Evolutionary conservation across 2,113 vertebrate species (phyloP).

Genomic region (Benitochromis conjunctus): DNA sequence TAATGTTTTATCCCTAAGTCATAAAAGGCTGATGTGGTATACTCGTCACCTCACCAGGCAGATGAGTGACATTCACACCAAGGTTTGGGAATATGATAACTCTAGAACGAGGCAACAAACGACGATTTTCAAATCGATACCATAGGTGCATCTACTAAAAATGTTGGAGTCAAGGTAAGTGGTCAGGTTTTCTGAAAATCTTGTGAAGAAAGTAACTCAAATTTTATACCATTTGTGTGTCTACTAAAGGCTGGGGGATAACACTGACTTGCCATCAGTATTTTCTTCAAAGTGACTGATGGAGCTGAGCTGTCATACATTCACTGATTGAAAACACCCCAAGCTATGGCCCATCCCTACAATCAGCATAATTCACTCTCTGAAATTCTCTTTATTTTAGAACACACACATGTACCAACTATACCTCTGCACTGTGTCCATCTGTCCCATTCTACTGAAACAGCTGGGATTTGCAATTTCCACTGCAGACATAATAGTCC

Average conservation of each 20-base stretch:
- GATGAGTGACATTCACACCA: not conserved
- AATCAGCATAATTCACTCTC: not conserved
- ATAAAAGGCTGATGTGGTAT: not conserved
- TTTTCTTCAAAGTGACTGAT: not conserved
- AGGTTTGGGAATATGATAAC: not conserved
- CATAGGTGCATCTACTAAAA: not conserved
- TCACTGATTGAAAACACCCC: not conserved
- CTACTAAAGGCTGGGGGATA: not conserved
- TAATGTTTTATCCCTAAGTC: not conserved
- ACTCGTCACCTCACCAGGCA: not conserved
- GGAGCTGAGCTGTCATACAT: not conserved
- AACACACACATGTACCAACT: not conserved
- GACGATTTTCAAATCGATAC: not conserved
- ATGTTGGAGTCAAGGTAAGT: not conserved
- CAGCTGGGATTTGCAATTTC: conserved; percentile 11
- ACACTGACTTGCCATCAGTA: not conserved
- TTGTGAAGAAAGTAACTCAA: not conserved
- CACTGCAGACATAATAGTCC: not conserved
- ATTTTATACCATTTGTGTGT: not conserved
- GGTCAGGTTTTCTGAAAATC: not conserved
- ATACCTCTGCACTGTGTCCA: not conserved
- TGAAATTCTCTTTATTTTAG: not conserved
- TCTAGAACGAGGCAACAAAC: not conserved
- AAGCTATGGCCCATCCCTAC: not conserved
- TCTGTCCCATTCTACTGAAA: not conserved